Conservation (phyloP, 1,140 invertebrate genomes). For the Aphelenchoides besseyi region DNA sequence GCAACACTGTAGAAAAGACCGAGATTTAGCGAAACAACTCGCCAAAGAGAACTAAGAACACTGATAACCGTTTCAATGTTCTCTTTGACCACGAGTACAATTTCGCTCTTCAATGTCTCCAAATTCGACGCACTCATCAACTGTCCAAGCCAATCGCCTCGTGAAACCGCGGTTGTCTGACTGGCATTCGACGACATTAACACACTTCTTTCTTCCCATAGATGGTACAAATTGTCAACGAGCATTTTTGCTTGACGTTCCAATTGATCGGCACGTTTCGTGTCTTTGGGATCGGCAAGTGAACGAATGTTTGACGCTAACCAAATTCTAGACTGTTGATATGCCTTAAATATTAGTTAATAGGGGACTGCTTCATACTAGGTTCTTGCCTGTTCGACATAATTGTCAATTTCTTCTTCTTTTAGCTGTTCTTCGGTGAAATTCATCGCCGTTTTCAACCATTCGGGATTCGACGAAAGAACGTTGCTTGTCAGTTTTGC, state of each 20-base stretch:
- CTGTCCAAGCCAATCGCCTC: conserved; percentile 75
- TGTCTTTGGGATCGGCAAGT: conserved; percentile 76
- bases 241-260: conserved; percentile 85
- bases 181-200: conserved; percentile 65
- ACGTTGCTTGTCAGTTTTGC: conserved; percentile 81
- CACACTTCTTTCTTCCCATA: conserved; percentile 75
- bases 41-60: conserved; percentile 87
- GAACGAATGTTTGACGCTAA: conserved; percentile 70
- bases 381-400: conserved; percentile 53
- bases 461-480: conserved; percentile 66
- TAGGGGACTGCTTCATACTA: conserved; percentile 19
- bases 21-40: conserved; percentile 84
- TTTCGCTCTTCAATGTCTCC: conserved; percentile 69
- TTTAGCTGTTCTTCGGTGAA: conserved; percentile 56
- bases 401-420: conserved; percentile 59
- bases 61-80: conserved; percentile 86
- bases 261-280: conserved; percentile 76
- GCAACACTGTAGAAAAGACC: conserved; percentile 81
- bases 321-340: conserved; percentile 59
- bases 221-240: conserved; percentile 86
- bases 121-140: conserved; percentile 70
- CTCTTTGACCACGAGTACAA: conserved; percentile 74
- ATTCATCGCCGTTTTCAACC: conserved; percentile 54
- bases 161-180: conserved; percentile 70
- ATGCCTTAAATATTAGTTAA: conserved; percentile 49